These are phyloP conservation scores for Scelioninae gen. 1 DNA, from an alignment of 2,888 invertebrate species.

Conservation along the genomic window DNA sequence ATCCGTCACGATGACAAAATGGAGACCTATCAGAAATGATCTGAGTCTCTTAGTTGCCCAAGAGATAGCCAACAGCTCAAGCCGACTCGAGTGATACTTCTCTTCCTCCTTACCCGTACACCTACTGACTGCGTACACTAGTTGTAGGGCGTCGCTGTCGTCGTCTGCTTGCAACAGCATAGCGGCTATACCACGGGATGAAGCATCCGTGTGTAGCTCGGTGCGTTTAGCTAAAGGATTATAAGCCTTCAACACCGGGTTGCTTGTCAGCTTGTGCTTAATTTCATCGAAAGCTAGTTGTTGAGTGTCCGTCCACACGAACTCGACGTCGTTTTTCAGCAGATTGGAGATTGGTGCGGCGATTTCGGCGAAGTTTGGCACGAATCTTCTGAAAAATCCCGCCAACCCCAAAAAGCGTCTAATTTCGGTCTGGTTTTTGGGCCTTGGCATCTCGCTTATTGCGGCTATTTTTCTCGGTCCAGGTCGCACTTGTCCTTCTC, in stretches of 20 bases:
- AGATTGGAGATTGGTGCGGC: not conserved
- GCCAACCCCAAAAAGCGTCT: not conserved
- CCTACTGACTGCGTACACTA: constrained; percentile 16
- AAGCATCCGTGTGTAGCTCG: no score
- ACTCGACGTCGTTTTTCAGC: not conserved
- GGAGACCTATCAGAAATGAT: no score
- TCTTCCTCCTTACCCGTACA: not conserved
- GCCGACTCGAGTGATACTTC: constrained; percentile 1
- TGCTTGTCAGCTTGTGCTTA: not conserved
- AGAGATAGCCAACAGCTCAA: constrained; percentile 5
- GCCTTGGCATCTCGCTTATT: not conserved
- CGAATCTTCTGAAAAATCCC: not conserved
- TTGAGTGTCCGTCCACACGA: not conserved
- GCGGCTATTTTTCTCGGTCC: constrained; percentile 38
- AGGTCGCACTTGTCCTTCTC: constrained; percentile 73
- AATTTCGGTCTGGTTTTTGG: not conserved
- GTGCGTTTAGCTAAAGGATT: not conserved
- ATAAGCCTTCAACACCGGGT: not conserved
- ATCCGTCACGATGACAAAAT: no score
- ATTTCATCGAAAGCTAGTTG: not conserved
- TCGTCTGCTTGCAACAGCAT: constrained; percentile 3
- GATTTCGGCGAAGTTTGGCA: not conserved
- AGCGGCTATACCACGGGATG: not conserved
- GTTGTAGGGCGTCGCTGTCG: not conserved
- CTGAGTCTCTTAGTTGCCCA: not conserved